A percentile compares a stretch with the other conserved stretches of the same genome.
phyloP scores from a whole-genome alignment of 2,888 invertebrate genomes.

The Dyspetes luteomarginatus region DNA sequence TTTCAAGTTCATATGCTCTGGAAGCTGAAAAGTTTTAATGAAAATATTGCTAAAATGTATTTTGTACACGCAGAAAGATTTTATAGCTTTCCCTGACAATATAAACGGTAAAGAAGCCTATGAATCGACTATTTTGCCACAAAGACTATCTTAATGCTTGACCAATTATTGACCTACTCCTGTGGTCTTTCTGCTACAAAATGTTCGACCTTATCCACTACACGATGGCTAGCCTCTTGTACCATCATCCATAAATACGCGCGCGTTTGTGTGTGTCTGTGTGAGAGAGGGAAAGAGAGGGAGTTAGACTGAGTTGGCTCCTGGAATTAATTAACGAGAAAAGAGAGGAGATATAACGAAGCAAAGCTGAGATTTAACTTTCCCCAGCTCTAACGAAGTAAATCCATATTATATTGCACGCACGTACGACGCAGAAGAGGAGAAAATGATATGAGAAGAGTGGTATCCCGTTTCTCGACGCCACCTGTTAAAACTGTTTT shows the following conservation, averaged over 20 bases:
- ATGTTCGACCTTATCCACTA: not conserved
- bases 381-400: slow-evolving; percentile 37
- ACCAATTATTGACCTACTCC: not conserved
- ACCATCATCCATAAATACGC: not conserved
- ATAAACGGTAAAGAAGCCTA: not conserved
- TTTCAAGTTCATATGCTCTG: too few species aligned
- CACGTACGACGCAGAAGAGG: not conserved
- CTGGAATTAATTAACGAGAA: too few species aligned
- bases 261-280: not conserved
- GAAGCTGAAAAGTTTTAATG: too few species aligned
- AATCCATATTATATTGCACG: slow-evolving; percentile 44
- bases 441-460: slow-evolving; percentile 36
- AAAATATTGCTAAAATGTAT: too few species aligned
- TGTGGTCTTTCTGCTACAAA: not conserved
- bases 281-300: slow-evolving; percentile 6
- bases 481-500: slow-evolving; percentile 64
- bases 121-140: not conserved
- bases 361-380: slow-evolving; percentile 46
- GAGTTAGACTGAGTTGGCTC: too few species aligned
- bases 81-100: not conserved
- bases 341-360: not conserved
- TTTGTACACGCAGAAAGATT: not conserved
- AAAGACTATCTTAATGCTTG: not conserved
- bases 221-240: too few species aligned
- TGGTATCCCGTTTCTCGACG: slow-evolving; percentile 42